These are phyloP conservation scores for Epirrhoe alternata DNA, from an alignment of 2,888 invertebrate genomes.

Conservation along the genomic window DNA sequence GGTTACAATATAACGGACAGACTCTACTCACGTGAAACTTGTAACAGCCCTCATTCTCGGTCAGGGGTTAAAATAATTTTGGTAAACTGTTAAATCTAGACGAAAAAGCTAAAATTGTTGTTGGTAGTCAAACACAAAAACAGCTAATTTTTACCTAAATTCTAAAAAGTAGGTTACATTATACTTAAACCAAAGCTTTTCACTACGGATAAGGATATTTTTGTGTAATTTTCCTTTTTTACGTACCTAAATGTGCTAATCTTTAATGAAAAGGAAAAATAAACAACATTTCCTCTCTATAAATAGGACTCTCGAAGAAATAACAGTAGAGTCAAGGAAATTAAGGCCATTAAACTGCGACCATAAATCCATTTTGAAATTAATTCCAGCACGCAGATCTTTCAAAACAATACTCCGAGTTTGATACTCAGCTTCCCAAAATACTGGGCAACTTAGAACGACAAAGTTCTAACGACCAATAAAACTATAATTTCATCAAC, in stretches of 20 bases:
- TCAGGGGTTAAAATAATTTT: no score
- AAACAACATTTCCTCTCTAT: slow-evolving; percentile 31
- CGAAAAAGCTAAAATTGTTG: no score
- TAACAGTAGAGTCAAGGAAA: slow-evolving; percentile 39
- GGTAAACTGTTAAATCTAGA: no score
- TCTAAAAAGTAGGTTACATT: not conserved
- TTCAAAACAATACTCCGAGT: slow-evolving; percentile 54
- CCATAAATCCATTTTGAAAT: slow-evolving; percentile 52
- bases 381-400: slow-evolving; percentile 51
- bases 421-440: slow-evolving; percentile 56
- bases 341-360: slow-evolving; percentile 44
- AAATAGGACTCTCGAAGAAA: slow-evolving; percentile 28
- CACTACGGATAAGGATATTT: not conserved
- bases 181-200: not conserved
- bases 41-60: no score
- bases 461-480: slow-evolving; percentile 51
- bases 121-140: no score
- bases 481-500: slow-evolving; percentile 43
- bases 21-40: no score
- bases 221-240: not conserved
- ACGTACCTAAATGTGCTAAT: not conserved
- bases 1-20: no score
- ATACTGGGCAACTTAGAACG: slow-evolving; percentile 49
- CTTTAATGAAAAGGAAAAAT: slow-evolving; percentile 29
- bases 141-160: no score